Evolutionary conservation across 2,797 vertebrate species (phyloP).

Genomic region (Macrochelys suwanniensis): DNA sequence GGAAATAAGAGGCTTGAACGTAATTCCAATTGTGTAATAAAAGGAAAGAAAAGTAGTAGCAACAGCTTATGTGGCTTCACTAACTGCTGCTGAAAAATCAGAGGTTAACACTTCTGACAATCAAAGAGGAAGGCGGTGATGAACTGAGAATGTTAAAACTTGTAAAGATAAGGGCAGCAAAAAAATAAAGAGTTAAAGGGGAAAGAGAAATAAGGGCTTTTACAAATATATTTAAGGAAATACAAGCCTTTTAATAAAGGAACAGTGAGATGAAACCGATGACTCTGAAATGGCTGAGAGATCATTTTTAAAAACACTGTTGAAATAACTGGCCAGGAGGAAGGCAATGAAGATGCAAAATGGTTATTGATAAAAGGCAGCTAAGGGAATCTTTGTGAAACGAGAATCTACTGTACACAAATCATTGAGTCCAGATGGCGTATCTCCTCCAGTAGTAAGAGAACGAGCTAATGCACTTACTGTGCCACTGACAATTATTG

Average conservation of each 20-base stretch:
- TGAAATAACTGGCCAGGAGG: background rate
- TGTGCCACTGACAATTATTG: background rate
- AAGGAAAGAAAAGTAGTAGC: background rate
- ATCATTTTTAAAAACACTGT: slow-evolving; percentile 16
- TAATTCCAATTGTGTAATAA: background rate
- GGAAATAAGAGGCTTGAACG: background rate
- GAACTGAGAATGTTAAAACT: background rate
- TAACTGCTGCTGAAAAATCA: background rate
- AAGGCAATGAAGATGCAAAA: slow-evolving; percentile 32
- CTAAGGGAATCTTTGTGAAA: slow-evolving; percentile 53
- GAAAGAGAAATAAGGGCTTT: slow-evolving; percentile 11
- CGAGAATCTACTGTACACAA: background rate
- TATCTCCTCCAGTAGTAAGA: background rate
- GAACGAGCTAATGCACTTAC: slow-evolving; percentile 13
- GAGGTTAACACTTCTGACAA: background rate
- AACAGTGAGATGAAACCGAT: slow-evolving; percentile 2
- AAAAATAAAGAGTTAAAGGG: background rate
- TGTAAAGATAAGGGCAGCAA: slow-evolving; percentile 16
- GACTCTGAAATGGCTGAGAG: background rate
- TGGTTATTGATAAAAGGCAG: slow-evolving; percentile 31
- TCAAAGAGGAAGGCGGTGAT: background rate
- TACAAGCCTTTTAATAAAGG: slow-evolving; percentile 43
- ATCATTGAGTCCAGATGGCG: background rate
- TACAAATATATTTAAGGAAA: background rate
- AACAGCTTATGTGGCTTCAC: background rate